Base-by-base conservation (phyloP, 2,888 invertebrate species). In the Lissonota sp. region DNA sequence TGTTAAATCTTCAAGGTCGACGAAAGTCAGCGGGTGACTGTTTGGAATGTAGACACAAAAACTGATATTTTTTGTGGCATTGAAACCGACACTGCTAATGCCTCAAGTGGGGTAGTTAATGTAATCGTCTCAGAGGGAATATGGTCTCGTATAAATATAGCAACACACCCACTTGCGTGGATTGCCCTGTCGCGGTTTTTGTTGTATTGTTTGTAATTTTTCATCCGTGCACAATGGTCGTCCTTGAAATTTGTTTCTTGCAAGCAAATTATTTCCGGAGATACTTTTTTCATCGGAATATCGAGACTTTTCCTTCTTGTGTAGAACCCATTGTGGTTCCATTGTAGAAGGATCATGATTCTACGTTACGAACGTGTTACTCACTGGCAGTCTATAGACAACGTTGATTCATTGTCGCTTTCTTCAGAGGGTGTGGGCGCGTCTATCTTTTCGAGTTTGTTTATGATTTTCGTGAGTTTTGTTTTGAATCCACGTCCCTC, bases 231-330 rank as follows among this genome's bases (percentile, higher is more conserved):
- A 42, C 37, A 62, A 39, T 64, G 44, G 42, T 75, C 51, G 40
- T 62, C 37, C 60, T 79, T 73, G 66, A 79, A 79, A 39, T 81
- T 72, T n/a, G 73, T 83, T 76, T 84, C 84, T 79, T 84, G 84
- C 1, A 84, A 10, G 66, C 82, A 84, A 69, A 82, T 58, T 1
- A 62, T 70, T 7, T 46, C 16, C 3, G 81, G 81, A 26, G 49
- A 4, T 53, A 14, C 14, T 46, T 8, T 14, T 10, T 60, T 78
- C 42, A 4, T 42, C 39, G 81, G 66, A 26, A 81, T n/a, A 44
- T 84, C 26, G 5, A 77, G 55, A 16, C 44, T 26, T 42, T 70
- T 62, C 0, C 26, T n/a, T 39, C 63, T 42, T 1, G 40, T 8
- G 1, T 70, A n/a, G n/a, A n/a, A n/a, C n/a, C n/a, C n/a, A n/a